These are phyloP conservation scores for Baccha elongata DNA, from an alignment of 2,888 invertebrate species.

Conservation along the genomic window DNA sequence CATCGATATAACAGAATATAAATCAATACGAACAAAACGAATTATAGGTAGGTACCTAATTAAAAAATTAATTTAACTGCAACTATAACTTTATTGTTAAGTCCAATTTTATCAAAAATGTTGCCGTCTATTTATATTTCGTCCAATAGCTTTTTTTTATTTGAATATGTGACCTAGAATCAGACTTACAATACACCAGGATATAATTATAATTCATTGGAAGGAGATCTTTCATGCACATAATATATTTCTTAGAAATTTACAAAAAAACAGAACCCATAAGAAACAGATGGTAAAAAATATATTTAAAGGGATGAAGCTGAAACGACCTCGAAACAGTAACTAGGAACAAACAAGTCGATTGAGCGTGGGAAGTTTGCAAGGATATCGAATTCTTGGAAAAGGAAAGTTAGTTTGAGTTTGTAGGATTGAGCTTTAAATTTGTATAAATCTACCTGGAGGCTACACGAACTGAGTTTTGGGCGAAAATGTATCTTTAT, in stretches of 20 bases:
- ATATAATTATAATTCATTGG: background rate
- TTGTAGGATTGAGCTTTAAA: constrained; percentile 40
- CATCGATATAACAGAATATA: no score
- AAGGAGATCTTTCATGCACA: constrained; percentile 2
- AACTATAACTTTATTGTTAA: no score
- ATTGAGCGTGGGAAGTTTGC: constrained; percentile 10
- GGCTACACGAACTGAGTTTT: background rate
- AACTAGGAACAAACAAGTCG: constrained; percentile 21
- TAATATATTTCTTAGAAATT: background rate
- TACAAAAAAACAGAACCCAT: background rate
- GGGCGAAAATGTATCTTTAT: no score
- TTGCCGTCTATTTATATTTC: no score
- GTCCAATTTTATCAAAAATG: no score
- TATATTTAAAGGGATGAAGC: background rate
- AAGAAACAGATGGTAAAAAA: constrained; percentile 15
- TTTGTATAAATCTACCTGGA: constrained; percentile 18
- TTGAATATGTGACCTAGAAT: background rate
- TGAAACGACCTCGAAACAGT: constrained; percentile 24
- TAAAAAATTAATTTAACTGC: no score
- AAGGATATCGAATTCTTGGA: constrained; percentile 5
- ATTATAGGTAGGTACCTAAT: no score
- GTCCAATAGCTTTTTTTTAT: constrained; percentile 4
- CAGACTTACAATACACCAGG: background rate
- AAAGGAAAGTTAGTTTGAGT: constrained; percentile 24
- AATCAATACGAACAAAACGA: no score